Percentiles rank a stretch among this genome's conserved stretches.
These are phyloP conservation scores for Cotesia congregata DNA, from an alignment of 2,888 invertebrate species.

Conservation along the genomic window DNA sequence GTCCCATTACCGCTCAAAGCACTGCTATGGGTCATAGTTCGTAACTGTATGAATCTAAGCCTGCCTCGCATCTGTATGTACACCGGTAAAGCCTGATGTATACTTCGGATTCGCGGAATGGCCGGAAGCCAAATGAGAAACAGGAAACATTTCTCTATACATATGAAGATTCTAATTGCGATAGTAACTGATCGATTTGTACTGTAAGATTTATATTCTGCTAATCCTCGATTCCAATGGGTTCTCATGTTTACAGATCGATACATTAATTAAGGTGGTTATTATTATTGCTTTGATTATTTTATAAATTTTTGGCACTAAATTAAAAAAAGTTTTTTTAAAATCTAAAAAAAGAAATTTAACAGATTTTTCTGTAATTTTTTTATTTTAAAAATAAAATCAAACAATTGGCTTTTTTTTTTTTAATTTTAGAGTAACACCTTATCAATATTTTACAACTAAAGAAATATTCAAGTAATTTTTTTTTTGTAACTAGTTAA, in stretches of 20 bases:
- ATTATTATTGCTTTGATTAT: too few relatives aligned
- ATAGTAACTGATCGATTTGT: conserved; percentile 26
- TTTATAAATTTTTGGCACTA: too few relatives aligned
- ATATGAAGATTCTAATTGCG: conserved; percentile 38
- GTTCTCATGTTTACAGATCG: background rate
- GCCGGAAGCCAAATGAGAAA: conserved; percentile 27
- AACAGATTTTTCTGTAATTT: too few relatives aligned
- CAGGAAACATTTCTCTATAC: conserved; percentile 36
- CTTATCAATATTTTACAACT: too few relatives aligned
- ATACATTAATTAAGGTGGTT: background rate
- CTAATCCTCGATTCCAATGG: background rate
- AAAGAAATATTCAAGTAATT: too few relatives aligned
- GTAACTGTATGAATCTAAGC: conserved; percentile 30
- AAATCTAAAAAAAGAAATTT: too few relatives aligned
- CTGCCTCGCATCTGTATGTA: conserved; percentile 20
- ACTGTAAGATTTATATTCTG: background rate
- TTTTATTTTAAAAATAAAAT: too few relatives aligned
- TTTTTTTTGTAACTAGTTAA: background rate
- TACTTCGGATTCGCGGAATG: conserved; percentile 1
- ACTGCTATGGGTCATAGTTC: conserved; percentile 51
- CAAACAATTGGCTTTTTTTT: too few relatives aligned
- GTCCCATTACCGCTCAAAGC: conserved; percentile 52
- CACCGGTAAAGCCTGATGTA: conserved; percentile 2
- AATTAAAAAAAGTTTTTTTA: too few relatives aligned
- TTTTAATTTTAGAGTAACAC: too few relatives aligned